phyloP scores from a whole-genome alignment of 2,888 invertebrate species.

The Dryobota labecula region DNA sequence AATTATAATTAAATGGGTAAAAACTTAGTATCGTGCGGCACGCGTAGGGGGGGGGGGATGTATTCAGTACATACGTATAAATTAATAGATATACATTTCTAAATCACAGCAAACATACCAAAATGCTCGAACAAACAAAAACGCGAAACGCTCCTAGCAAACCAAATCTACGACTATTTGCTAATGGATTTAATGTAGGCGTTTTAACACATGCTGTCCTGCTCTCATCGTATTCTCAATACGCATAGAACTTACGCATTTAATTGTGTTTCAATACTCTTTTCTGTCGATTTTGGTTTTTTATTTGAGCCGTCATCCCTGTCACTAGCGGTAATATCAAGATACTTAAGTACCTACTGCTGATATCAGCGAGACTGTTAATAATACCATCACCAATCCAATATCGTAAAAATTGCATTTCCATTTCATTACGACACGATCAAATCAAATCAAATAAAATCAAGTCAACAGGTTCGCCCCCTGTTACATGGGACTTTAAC shows the following conservation, averaged over 20 bases:
- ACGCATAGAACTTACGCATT: too few species aligned
- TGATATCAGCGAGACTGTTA: background rate
- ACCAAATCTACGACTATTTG: slow-evolving; percentile 14
- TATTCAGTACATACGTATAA: background rate
- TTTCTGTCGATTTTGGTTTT: background rate
- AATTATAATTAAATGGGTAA: too few species aligned
- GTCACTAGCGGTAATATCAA: background rate
- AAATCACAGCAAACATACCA: background rate
- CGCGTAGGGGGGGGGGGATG: too few species aligned
- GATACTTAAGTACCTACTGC: background rate
- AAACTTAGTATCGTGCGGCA: too few species aligned
- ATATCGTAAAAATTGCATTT: background rate
- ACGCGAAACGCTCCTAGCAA: background rate
- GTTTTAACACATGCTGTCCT: background rate
- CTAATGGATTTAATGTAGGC: slow-evolving; percentile 23
- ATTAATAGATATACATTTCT: too few species aligned
- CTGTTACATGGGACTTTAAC: too few species aligned
- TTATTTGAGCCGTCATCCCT: background rate
- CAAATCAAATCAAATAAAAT: too few species aligned
- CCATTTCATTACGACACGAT: background rate
- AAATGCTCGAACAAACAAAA: background rate
- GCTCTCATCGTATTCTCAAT: too few species aligned
- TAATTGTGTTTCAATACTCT: background rate
- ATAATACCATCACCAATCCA: background rate
- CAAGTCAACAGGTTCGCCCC: too few species aligned